phyloP scores from a whole-genome alignment of 2,888 invertebrate species.

The Watsonalla cultraria region DNA sequence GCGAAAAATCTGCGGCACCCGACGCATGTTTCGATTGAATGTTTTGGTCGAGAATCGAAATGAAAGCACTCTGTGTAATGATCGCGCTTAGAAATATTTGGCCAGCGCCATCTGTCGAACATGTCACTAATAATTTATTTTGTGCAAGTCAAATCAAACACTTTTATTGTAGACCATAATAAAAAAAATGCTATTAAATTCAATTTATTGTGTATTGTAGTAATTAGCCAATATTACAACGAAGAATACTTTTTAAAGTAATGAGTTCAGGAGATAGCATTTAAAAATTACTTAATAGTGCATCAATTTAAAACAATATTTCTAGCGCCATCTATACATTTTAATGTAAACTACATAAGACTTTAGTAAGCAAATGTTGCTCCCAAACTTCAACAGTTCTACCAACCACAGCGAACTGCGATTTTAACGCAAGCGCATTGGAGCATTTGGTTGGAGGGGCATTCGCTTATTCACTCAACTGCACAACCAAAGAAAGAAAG shows the following conservation, averaged over 20 bases:
- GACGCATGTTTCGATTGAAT: conserved; percentile 59
- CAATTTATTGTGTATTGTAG: background rate
- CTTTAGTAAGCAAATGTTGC: conserved; percentile 14
- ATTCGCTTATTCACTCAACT: no score
- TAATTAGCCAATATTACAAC: no score
- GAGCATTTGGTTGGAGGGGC: conserved; percentile 29
- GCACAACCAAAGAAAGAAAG: conserved; percentile 29
- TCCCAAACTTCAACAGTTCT: conserved; percentile 4
- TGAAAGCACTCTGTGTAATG: conserved; percentile 40
- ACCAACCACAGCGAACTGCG: conserved; percentile 44
- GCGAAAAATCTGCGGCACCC: conserved; percentile 56
- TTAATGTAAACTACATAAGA: conserved; percentile 8
- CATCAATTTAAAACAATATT: background rate
- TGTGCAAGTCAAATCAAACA: background rate
- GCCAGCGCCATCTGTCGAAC: conserved; percentile 36
- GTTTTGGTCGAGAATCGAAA: conserved; percentile 50
- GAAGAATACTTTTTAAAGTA: no score
- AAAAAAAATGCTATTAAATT: background rate
- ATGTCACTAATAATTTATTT: background rate
- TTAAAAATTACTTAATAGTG: background rate
- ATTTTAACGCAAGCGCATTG: conserved; percentile 65
- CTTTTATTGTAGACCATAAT: background rate
- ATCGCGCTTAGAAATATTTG: conserved; percentile 35
- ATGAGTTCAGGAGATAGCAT: no score
- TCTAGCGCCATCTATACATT: conserved; percentile 26